Evolutionary conservation across 2,113 vertebrate species (phyloP).

Genomic region (Microcebus ravelobensis): DNA sequence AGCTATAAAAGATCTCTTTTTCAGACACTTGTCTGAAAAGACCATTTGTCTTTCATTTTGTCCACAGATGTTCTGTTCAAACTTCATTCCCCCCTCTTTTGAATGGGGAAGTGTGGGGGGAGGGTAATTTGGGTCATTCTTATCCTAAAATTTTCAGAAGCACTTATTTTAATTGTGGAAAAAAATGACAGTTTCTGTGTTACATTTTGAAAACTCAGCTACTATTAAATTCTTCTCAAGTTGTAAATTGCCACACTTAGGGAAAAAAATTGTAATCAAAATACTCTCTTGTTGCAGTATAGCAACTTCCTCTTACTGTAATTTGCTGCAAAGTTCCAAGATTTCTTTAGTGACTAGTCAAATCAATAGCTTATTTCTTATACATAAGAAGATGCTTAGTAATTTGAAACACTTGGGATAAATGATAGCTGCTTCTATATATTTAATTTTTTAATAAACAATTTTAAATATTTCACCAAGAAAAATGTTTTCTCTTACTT

Average conservation of each 20-base stretch:
- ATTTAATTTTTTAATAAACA: constrained; percentile 40
- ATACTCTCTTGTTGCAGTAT: constrained; percentile 72
- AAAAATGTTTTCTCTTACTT: constrained; percentile 32
- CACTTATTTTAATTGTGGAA: constrained; percentile 75
- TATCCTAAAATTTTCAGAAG: constrained; percentile 74
- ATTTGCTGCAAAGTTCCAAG: constrained; percentile 75
- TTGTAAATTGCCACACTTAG: constrained; percentile 73
- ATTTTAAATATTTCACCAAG: constrained; percentile 66
- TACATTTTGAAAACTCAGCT: constrained; percentile 80
- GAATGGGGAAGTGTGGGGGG: constrained; percentile 53
- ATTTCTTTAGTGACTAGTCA: constrained; percentile 74
- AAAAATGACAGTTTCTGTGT: constrained; percentile 76
- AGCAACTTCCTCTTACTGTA: constrained; percentile 70
- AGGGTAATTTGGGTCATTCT: constrained; percentile 77
- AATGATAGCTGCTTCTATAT: constrained; percentile 61
- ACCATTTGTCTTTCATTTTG: constrained; percentile 75
- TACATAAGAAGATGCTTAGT: constrained; percentile 62
- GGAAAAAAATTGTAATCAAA: constrained; percentile 78
- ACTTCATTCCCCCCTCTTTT: constrained; percentile 60
- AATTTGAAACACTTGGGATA: constrained; percentile 59
- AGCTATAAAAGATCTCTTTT: constrained; percentile 73
- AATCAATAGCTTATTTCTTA: constrained; percentile 65
- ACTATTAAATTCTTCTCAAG: constrained; percentile 81
- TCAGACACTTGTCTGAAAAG: constrained; percentile 74
- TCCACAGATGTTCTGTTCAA: constrained; percentile 75